A percentile compares a stretch with the other conserved stretches of the same genome.
These are phyloP conservation scores for Thalpophila matura DNA, from an alignment of 2,888 invertebrate species.

Conservation along the genomic window DNA sequence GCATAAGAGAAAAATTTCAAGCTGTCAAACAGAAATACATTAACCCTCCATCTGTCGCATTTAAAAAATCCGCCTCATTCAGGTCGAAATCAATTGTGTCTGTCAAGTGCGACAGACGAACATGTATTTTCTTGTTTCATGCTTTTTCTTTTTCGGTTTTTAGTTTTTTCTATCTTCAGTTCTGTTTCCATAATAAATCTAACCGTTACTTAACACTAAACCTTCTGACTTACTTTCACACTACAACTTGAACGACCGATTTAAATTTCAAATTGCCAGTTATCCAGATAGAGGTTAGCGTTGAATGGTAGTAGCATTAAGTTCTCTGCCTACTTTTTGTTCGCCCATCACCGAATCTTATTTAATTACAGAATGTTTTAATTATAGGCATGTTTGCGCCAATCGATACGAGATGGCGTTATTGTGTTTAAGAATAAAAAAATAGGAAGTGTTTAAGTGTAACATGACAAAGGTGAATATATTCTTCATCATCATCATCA, in stretches of 20 bases:
- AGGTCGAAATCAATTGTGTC: too few species aligned
- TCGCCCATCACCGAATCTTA: slow-evolving; percentile 45
- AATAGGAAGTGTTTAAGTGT: background rate
- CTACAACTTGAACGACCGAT: slow-evolving; percentile 79
- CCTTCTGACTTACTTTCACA: slow-evolving; percentile 46
- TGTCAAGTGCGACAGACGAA: too few species aligned
- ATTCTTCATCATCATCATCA: too few species aligned
- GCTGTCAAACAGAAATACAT: too few species aligned
- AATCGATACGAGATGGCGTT: background rate
- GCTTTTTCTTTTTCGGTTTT: too few species aligned
- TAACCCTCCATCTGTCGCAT: too few species aligned
- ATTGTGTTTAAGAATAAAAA: background rate
- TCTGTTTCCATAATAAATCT: too few species aligned
- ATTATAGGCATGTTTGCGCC: slow-evolving; percentile 21
- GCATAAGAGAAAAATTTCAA: too few species aligned
- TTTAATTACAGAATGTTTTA: slow-evolving; percentile 39
- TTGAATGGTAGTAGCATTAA: slow-evolving; percentile 76
- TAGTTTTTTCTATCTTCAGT: background rate
- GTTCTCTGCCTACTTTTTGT: slow-evolving; percentile 49
- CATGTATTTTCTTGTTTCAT: too few species aligned
- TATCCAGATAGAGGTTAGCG: slow-evolving; percentile 83
- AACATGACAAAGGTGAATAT: too few species aligned
- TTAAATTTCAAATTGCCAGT: slow-evolving; percentile 88
- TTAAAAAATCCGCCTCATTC: too few species aligned
- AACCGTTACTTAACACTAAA: background rate